Conservation (phyloP, 1,140 invertebrate genomes). For the Diachasmimorpha longicaudata region DNA sequence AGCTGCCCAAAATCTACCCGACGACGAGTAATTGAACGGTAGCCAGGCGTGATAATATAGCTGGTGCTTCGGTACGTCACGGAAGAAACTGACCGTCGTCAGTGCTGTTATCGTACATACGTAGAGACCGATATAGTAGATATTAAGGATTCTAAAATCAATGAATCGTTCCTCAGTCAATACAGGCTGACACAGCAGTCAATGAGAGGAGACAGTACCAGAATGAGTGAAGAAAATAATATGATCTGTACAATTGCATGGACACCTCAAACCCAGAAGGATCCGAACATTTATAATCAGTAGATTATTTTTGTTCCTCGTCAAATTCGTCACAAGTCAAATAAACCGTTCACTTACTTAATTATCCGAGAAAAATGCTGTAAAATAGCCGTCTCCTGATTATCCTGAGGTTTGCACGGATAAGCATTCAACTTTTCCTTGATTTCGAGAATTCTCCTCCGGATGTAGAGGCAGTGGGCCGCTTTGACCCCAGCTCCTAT, state of each 20-base stretch:
- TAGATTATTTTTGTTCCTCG: no score
- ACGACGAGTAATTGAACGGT: background rate
- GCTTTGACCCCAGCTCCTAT: background rate
- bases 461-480: background rate
- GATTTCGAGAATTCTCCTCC: background rate
- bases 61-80: background rate
- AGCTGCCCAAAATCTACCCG: background rate
- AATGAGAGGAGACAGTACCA: background rate
- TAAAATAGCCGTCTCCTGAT: background rate
- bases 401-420: background rate
- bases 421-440: background rate
- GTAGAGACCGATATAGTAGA: background rate
- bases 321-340: no score
- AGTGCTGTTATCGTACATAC: background rate
- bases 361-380: background rate
- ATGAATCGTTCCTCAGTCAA: background rate
- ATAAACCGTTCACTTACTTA: background rate
- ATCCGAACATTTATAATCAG: no score
- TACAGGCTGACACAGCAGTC: background rate
- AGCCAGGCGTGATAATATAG: background rate
- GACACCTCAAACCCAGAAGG: no score
- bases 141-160: background rate
- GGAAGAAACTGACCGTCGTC: background rate
- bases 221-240: no score
- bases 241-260: no score